Base-by-base conservation (phyloP, 2,888 invertebrate species). In the Coleophora deauratella region DNA sequence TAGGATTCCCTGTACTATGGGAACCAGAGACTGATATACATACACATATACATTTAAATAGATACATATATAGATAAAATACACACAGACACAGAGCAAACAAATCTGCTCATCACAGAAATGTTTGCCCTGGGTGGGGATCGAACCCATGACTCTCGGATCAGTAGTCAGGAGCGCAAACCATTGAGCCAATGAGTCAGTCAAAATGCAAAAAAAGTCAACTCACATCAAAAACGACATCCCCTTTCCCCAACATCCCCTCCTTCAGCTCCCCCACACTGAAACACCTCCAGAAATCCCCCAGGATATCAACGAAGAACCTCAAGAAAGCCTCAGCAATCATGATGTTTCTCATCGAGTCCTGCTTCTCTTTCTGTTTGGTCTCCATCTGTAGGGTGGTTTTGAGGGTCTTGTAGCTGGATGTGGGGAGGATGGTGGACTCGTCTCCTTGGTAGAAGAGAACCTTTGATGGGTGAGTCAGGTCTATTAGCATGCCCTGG, bases 261-360 rank as follows among this genome's bases (percentile, higher is more conserved):
- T 79, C 77, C 13, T 57, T 63, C 21, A 66, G 42, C 7, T 61
- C 71, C 0, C 69, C 70, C 0, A 66, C 46, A 0, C 57, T 72
- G 72, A 62, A 86, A 60, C 58, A 92, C 68, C 64, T 81, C 89
- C 66, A 89, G 74, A 91, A 93, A 59, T 93, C 91, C 0, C 92
- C 93, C 46, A 93, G 70, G 7, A 91, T 88, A 55, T 93, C 91
- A 1, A 94, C 91, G 63, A 95, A 95, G 58, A 93, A 90, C 43
- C 93, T 77, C 21, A 93, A 70, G 34, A 95, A 94, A 0, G 93
- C 92, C 63, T 95, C 94, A 1, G 92, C 91, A 11, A 94, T 89
- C 71, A 93, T 87, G 27, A 93, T 89, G 51, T 92, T 92, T n/a
- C 90, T 57, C 64, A 42, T 65, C 66, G 39, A 71, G 59, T 48